These are phyloP conservation scores for Danio albolineatus DNA, from an alignment of 2,797 vertebrate species.

Conservation along the genomic window DNA sequence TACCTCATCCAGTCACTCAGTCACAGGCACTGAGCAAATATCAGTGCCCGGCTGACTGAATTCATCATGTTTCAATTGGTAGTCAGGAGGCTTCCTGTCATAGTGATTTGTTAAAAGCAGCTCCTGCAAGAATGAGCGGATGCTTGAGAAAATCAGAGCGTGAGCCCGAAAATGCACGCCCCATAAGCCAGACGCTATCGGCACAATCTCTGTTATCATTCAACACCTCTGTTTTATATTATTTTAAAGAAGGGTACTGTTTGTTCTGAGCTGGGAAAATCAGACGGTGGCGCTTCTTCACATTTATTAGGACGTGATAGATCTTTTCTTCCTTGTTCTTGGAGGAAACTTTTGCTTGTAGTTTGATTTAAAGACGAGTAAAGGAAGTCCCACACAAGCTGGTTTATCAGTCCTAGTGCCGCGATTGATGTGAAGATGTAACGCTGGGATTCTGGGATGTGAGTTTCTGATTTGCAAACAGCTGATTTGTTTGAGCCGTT, in stretches of 20 bases:
- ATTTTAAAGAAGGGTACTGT: constrained; percentile 25
- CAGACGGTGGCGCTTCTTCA: not conserved
- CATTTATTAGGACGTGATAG: constrained; percentile 17
- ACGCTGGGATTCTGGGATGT: not conserved
- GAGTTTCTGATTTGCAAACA: not conserved
- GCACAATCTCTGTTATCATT: constrained; percentile 25
- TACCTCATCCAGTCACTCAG: constrained; percentile 17
- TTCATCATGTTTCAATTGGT: constrained; percentile 47
- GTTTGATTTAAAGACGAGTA: constrained; percentile 24
- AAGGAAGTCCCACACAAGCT: not conserved
- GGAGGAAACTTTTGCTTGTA: constrained; percentile 23
- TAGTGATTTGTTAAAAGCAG: constrained; percentile 45
- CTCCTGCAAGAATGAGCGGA: constrained; percentile 48
- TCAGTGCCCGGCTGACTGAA: constrained; percentile 19
- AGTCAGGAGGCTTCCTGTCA: constrained; percentile 40
- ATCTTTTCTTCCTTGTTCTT: not conserved
- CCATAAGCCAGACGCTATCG: constrained; percentile 33
- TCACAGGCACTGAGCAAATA: constrained; percentile 24
- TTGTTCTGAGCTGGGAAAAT: not conserved
- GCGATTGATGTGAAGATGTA: constrained; percentile 7
- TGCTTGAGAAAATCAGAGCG: constrained; percentile 38
- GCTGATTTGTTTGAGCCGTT: not conserved
- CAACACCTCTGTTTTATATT: constrained; percentile 29
- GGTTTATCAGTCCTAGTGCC: not conserved
- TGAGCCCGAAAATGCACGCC: constrained; percentile 21